Percentiles rank a stretch among this genome's conserved stretches.
phyloP scores from a whole-genome alignment of 64 coral and sea anemone species.

The Stichodactyla helianthus region DNA sequence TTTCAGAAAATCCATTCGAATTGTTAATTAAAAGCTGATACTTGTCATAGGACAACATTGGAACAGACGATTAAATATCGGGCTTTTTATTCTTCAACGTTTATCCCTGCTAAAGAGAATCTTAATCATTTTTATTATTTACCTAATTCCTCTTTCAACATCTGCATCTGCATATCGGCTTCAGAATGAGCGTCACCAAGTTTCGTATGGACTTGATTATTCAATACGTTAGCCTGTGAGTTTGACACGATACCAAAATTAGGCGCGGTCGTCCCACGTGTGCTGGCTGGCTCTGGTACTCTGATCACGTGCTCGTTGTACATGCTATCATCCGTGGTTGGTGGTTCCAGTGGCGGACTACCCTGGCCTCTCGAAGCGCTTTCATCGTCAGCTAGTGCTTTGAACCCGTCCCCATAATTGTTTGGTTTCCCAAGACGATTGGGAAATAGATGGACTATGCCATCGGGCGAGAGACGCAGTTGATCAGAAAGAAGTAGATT shows the following conservation, averaged over 20 bases:
- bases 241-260: background rate
- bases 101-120: background rate
- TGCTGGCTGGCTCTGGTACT: background rate
- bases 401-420: constrained; percentile 12
- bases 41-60: too few species aligned
- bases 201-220: constrained; percentile 17
- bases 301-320: constrained; percentile 13
- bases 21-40: too few species aligned
- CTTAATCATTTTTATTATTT: background rate
- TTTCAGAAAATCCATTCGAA: too few species aligned
- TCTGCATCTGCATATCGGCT: constrained; percentile 28
- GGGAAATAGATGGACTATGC: constrained; percentile 14
- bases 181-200: background rate
- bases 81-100: background rate
- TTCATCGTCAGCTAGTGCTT: background rate
- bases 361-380: background rate
- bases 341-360: background rate
- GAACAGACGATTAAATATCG: background rate
- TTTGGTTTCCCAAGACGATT: background rate
- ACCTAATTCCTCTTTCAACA: constrained; percentile 57
- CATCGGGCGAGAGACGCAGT: background rate
- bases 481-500: constrained; percentile 21
- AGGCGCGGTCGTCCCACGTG: background rate
- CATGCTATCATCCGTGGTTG: background rate
- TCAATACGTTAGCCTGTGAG: constrained; percentile 20